Evolutionary conservation across 1,140 invertebrate species (phyloP).

Genomic region (Melipona quadrifasciata): DNA sequence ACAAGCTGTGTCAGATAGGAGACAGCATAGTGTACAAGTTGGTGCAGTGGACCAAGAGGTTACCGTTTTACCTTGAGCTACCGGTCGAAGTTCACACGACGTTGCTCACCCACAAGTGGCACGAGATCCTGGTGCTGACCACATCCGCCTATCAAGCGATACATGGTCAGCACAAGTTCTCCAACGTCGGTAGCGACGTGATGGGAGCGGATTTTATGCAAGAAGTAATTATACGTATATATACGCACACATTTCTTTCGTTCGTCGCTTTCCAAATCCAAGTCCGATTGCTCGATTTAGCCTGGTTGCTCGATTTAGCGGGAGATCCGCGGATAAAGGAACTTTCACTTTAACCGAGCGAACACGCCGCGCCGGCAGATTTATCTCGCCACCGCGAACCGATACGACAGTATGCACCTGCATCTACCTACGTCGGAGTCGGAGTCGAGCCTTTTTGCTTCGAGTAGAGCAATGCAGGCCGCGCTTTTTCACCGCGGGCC

Average conservation of each 20-base stretch:
- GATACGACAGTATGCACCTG: background rate
- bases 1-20: constrained; percentile 96
- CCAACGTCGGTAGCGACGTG: constrained; percentile 79
- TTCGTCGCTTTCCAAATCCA: background rate
- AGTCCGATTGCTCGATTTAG: background rate
- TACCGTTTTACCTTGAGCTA: constrained; percentile 97
- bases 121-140: constrained; percentile 96
- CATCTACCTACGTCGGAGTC: too few relatives aligned
- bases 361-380: background rate
- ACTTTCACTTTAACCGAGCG: constrained; percentile 27
- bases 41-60: constrained; percentile 98
- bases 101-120: constrained; percentile 98
- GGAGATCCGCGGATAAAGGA: background rate
- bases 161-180: constrained; percentile 86
- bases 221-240: constrained; percentile 83
- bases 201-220: constrained; percentile 88
- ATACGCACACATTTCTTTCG: background rate
- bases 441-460: background rate
- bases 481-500: background rate
- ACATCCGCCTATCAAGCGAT: constrained; percentile 97
- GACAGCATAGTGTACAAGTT: constrained; percentile 98
- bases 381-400: background rate
- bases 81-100: constrained; percentile 97
- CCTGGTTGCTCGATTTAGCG: background rate
- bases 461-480: background rate